These are phyloP conservation scores for Quadroppia sp. DNA, from an alignment of 2,888 invertebrate genomes.

Conservation along the genomic window DNA sequence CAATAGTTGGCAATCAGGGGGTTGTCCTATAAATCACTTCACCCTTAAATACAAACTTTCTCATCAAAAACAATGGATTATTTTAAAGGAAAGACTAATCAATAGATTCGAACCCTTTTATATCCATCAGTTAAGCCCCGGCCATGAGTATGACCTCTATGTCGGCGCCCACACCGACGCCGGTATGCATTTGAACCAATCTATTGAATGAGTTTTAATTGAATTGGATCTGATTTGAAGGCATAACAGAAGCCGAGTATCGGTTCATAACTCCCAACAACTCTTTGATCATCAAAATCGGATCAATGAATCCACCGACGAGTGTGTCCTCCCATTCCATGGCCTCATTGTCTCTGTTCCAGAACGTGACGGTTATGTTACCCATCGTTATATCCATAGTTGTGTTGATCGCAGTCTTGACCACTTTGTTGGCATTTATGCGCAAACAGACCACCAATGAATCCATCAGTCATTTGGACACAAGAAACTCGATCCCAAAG, in stretches of 20 bases:
- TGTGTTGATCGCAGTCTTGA: constrained; percentile 46
- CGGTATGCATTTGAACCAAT: constrained; percentile 15
- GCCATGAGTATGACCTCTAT: constrained; percentile 32
- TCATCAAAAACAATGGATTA: constrained; percentile 44
- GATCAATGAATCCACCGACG: constrained; percentile 29
- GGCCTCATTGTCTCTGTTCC: constrained; percentile 44
- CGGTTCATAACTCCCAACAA: constrained; percentile 36
- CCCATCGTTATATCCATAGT: constrained; percentile 47
- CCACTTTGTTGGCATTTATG: constrained; percentile 42
- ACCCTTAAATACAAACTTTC: constrained; percentile 43
- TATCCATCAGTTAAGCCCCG: constrained; percentile 41
- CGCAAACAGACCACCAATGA: constrained; percentile 13
- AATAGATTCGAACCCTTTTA: constrained; percentile 39
- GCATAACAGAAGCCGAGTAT: constrained; percentile 44
- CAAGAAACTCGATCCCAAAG: constrained; percentile 17
- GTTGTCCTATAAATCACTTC: constrained; percentile 46
- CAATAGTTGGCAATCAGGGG: constrained; percentile 45
- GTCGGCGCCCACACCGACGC: constrained; percentile 40
- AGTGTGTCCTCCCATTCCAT: constrained; percentile 22
- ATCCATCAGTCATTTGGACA: constrained; percentile 23
- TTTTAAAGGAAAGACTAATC: constrained; percentile 39
- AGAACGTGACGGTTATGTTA: constrained; percentile 46
- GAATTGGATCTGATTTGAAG: not conserved
- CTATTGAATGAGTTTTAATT: not conserved
- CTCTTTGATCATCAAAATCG: constrained; percentile 19